phyloP scores from a whole-genome alignment of 1,140 invertebrate genomes.

The Saccostrea echinata region DNA sequence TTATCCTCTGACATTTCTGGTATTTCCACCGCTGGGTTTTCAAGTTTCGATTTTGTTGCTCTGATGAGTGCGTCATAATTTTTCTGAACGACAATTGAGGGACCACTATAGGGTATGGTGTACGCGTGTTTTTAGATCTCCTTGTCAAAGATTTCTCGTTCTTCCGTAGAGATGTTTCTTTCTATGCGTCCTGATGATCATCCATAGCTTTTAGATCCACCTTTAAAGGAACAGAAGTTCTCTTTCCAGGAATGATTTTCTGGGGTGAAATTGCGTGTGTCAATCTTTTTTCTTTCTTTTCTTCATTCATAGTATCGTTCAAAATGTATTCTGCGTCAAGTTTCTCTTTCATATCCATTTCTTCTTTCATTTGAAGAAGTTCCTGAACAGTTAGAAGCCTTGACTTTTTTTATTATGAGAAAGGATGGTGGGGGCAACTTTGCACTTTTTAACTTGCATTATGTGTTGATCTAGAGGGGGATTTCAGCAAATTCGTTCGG shows the following conservation, averaged over 20 bases:
- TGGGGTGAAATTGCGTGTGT: not conserved
- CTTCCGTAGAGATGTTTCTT: not conserved
- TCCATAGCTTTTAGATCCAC: not conserved
- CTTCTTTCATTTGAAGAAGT: not conserved
- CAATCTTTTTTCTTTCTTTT: not conserved
- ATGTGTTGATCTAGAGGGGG: not conserved
- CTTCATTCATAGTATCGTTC: not conserved
- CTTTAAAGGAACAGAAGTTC: not conserved
- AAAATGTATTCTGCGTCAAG: not conserved
- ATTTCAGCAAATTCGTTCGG: not conserved
- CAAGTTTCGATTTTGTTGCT: not conserved
- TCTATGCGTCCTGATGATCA: not conserved
- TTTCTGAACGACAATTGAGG: slow-evolving; percentile 35
- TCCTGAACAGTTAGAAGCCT: not conserved
- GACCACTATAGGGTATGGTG: not conserved
- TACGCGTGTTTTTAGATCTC: slow-evolving; percentile 35
- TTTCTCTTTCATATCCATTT: not conserved
- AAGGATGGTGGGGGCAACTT: not conserved
- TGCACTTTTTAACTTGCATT: not conserved
- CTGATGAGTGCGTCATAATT: not conserved
- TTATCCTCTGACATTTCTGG: not conserved
- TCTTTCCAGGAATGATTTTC: not conserved
- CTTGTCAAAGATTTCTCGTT: slow-evolving; percentile 22
- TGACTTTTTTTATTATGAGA: not conserved
- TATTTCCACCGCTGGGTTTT: not conserved